A percentile compares a stretch with the other conserved stretches of the same genome.
These are phyloP conservation scores for Aurelia aurita complex sp. Pacific DNA, from an alignment of 30 jellyfish, hydroid and myxozoan genomes.

Conservation along the genomic window DNA sequence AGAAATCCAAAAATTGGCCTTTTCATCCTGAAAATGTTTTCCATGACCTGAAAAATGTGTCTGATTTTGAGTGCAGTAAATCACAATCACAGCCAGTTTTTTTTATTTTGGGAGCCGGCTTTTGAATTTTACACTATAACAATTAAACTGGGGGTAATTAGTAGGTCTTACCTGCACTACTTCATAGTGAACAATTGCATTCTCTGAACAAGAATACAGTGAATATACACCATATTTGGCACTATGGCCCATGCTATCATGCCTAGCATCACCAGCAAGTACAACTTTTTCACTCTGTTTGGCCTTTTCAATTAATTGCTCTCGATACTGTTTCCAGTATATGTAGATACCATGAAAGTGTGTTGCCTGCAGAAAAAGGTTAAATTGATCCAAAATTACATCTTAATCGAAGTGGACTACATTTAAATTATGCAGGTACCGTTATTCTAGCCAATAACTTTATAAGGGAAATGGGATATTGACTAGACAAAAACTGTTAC, in stretches of 20 bases:
- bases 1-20: background rate
- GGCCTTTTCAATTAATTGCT: conserved; percentile 13
- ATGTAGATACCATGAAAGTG: conserved; percentile 32
- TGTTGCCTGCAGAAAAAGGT: conserved; percentile 19
- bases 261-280: conserved; percentile 57
- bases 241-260: conserved; percentile 54
- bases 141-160: background rate
- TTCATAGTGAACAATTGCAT: conserved; percentile 47
- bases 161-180: conserved; percentile 45
- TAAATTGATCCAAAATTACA: background rate
- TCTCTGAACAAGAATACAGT: conserved; percentile 30
- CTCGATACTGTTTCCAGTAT: conserved; percentile 28
- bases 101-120: background rate
- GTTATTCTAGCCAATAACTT: too few relatives aligned
- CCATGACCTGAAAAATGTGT: background rate
- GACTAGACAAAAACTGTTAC: too few relatives aligned
- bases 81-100: conserved; percentile 13
- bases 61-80: background rate
- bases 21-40: background rate
- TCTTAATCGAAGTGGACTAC: too few relatives aligned
- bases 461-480: too few relatives aligned
- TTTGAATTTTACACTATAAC: background rate
- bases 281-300: conserved; percentile 26
- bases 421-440: too few relatives aligned
- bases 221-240: conserved; percentile 31